A percentile compares a stretch with the other conserved stretches of the same genome.
Conservation (phyloP, 2,797 vertebrate species). For the Poeciliopsis paucimaculata region DNA sequence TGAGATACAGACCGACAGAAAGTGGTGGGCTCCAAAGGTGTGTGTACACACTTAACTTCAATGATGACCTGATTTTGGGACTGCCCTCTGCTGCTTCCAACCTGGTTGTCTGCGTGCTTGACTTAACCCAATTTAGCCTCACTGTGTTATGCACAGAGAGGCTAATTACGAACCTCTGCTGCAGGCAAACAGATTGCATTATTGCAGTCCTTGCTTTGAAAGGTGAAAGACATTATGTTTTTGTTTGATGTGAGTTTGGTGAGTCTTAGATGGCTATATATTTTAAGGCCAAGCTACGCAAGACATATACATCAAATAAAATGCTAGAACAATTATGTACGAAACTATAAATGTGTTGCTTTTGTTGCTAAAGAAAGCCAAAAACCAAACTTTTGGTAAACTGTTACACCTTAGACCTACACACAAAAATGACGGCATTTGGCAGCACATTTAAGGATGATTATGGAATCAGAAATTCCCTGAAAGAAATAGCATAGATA, state of each 20-base stretch:
- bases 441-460: neutral
- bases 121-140: slow-evolving; percentile 73
- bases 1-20: slow-evolving; percentile 61
- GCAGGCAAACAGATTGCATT: slow-evolving; percentile 46
- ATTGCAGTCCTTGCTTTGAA: slow-evolving; percentile 42
- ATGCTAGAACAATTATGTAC: neutral
- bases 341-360: neutral
- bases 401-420: neutral
- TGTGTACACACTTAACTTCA: slow-evolving; percentile 50
- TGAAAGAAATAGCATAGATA: neutral
- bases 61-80: slow-evolving; percentile 75
- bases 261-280: neutral
- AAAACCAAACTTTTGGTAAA: neutral
- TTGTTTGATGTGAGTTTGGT: neutral
- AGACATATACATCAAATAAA: neutral
- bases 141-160: slow-evolving; percentile 59
- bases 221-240: slow-evolving; percentile 9
- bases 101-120: slow-evolving; percentile 65
- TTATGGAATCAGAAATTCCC: neutral
- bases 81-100: slow-evolving; percentile 65
- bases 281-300: neutral
- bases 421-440: neutral
- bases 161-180: slow-evolving; percentile 66
- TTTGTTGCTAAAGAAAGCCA: neutral
- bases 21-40: slow-evolving; percentile 63